A percentile compares a stretch with the other conserved stretches of the same genome.
Conservation (phyloP, 2,113 vertebrate genomes). For the Micronycteris hirsuta region DNA sequence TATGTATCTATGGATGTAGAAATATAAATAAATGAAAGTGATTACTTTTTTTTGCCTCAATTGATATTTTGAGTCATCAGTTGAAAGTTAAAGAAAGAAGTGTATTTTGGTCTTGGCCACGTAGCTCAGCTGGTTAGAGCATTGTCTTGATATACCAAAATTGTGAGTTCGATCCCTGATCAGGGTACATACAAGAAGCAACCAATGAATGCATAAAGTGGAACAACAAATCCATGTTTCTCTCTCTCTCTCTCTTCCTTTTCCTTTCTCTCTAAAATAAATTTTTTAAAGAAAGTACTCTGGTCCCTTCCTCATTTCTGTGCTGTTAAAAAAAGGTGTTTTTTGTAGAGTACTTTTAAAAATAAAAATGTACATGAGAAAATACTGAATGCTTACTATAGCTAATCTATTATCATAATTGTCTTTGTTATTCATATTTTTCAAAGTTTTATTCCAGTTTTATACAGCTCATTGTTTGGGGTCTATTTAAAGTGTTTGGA, state of each 20-base stretch:
- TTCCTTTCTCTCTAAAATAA: too few relatives aligned
- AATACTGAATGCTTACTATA: neutral
- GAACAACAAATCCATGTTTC: too few relatives aligned
- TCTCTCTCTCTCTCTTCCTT: too few relatives aligned
- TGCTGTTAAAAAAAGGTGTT: too few relatives aligned
- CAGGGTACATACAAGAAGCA: too few relatives aligned
- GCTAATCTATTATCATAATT: neutral
- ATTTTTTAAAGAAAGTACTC: too few relatives aligned
- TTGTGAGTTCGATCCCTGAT: too few relatives aligned
- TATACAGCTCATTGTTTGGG: neutral
- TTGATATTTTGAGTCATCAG: neutral
- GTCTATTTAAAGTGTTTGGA: neutral
- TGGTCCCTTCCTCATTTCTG: too few relatives aligned
- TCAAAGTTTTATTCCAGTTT: neutral
- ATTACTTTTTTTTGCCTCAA: neutral
- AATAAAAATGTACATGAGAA: constrained; percentile 2
- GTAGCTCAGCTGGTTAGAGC: too few relatives aligned
- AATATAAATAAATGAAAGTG: constrained; percentile 1
- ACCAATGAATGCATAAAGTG: too few relatives aligned
- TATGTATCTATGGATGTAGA: constrained; percentile 5
- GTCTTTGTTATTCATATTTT: neutral
- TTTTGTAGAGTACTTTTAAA: constrained; percentile 9
- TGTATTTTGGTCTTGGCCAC: neutral
- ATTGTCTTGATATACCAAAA: too few relatives aligned
- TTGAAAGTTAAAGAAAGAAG: neutral